Percentiles rank a stretch among this genome's conserved stretches.
These are phyloP conservation scores for Lamellibrachia luymesi DNA, from an alignment of 1,140 invertebrate species.

Conservation along the genomic window DNA sequence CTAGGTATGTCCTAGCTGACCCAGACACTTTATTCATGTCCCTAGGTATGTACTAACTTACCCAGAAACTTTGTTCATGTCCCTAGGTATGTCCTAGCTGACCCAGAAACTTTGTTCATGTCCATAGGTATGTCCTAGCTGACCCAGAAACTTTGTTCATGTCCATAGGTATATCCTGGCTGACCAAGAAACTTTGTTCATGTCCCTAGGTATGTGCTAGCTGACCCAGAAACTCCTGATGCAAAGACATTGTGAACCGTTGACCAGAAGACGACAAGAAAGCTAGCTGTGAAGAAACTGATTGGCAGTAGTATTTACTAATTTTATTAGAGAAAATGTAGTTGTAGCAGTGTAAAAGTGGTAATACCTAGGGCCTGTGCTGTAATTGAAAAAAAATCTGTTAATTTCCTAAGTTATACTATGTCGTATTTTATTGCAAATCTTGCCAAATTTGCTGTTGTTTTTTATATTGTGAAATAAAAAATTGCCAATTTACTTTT, in stretches of 20 bases:
- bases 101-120: neutral
- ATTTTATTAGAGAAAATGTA: neutral
- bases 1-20: neutral
- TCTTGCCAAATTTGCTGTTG: neutral
- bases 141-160: neutral
- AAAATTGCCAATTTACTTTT: neutral
- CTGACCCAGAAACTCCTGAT: neutral
- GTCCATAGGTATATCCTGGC: neutral
- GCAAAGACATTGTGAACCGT: neutral
- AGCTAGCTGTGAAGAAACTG: neutral
- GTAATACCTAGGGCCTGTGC: no score
- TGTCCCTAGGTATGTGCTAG: neutral
- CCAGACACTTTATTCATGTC: neutral
- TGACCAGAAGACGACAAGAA: neutral
- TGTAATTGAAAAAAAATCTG: neutral
- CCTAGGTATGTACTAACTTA: neutral
- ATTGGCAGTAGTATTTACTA: neutral
- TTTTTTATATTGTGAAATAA: neutral
- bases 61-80: neutral
- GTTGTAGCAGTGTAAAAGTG: neutral
- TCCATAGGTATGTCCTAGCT: neutral
- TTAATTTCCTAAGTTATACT: neutral
- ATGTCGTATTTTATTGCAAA: neutral
- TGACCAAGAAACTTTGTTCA: neutral
- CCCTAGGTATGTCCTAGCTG: neutral